Evolutionary conservation across 2,113 vertebrate genomes (phyloP), one percentile per base, ranked within the genome.

Genomic region (Halcyon senegalensis): DNA sequence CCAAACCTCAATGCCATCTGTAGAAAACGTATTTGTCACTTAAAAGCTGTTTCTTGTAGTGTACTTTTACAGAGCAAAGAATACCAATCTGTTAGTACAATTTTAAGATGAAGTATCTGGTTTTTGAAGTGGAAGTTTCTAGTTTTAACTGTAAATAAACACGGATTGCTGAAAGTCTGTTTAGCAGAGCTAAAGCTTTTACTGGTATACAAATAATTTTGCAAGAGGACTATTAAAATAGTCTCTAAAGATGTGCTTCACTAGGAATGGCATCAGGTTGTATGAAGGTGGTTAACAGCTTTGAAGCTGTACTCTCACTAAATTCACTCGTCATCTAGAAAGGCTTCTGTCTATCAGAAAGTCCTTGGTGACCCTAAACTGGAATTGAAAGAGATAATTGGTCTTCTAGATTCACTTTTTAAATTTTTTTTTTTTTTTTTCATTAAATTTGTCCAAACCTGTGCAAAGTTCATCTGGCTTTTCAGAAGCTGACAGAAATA

Each of bases 51-150:
- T 90, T 93, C 64, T 93, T 96, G 41, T 11, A 37, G 13, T 41
- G 20, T 35, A 35, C 28, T 78, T 92, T 55, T 95, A 91, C 64
- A 93, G 72, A 93, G 51, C n/a, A 90, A 84, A 24, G 92, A 78
- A 14, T 18, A 75, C 18, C 37, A 75, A 50, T 53, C 87, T 96
- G 67, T 92, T 84, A 85, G 69, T 93, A 80, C n/a, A 94, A 60
- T 91, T 75, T 94, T 84, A 88, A 85, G 50, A 87, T 76, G 94
- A 95, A 14, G 80, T 95, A 77, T 33, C 25, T 95, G 90, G 86
- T 75, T 84, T 92, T 97, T 93, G 92, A 97, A 96, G 84, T 94
- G 90, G 94, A 98, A 90, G 94, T 91, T 97, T 46, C 46, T 87
- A 97, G 64, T 93, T 97, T 96, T 96, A 97, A 96, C 83, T 96